Base-by-base conservation (phyloP, 2,113 vertebrate species). In the sheep (Ovis aries) region DNA sequence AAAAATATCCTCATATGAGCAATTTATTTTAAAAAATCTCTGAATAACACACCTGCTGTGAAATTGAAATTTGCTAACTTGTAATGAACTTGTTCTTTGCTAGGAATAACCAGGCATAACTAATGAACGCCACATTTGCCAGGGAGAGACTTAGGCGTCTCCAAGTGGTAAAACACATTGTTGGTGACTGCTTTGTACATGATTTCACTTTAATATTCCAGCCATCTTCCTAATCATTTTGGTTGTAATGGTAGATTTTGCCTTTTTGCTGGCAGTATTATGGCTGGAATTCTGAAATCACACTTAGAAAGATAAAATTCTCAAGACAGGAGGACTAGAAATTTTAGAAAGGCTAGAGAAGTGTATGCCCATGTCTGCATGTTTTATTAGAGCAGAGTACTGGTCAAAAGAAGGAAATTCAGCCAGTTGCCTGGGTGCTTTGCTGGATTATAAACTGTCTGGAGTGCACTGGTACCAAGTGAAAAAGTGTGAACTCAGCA, bases 31-130 rank as follows among this genome's bases (percentile, higher is more conserved):
- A 0, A 71, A 98, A 96, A 97, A 95, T 92, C 93, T 94, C 96
- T 96, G 40, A 95, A 45, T 45, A 96, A 21, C 77, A 92, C 15
- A 12, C 21, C 29, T 96, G 33, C 80, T 93, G 87, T 97, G 96
- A 97, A 97, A 94, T 91, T 31, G 78, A 96, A 98, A 93, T 91
- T 90, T 96, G 78, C 93, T 45, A 94, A 91, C 88, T 98, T 53
- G 94, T 96, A 98, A 96, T 92, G 31, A 95, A 98, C 29, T 85
- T 87, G 5, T 16, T 95, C 15, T 83, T 96, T 82, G 16, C 36
- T 5, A 71, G 87, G 29, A 57, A 88, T 86, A 95, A 57, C 78
- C 36, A 45, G 80, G 14, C 74, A 71, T 89, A 93, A 95, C 64
- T 97, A 97, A 98, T 98, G 52, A 97, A 90, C 19, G n/a, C 45